Evolutionary conservation across 2,797 vertebrate genomes (phyloP), one percentile per base, ranked within the genome.

Genomic region (Arnoldichthys spilopterus): DNA sequence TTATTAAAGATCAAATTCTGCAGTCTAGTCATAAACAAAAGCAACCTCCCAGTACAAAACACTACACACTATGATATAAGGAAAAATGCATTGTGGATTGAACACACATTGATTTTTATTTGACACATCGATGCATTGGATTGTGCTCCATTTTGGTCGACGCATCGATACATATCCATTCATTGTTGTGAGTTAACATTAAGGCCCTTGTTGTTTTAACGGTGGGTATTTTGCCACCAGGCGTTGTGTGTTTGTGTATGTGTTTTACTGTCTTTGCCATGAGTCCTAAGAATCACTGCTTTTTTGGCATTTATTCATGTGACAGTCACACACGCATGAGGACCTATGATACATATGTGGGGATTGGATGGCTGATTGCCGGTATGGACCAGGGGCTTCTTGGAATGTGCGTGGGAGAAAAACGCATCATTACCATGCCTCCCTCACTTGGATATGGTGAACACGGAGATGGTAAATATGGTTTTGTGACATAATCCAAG

Each of bases 361-460:
- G 97, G 40, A 99, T 99, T n/a, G 98, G 98, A 6, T 99, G 98
- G 98, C 93, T 99, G 85, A 99, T 99, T 53, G 94, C 98, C 0
- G 98, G 98, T 3, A 98, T 99, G 98, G 98, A 99, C 83, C 96
- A 96, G 86, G 97, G 98, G 6, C 96, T 99, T 82, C 82, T 99
- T 91, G 98, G 96, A 67, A 99, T 99, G 97, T 99, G 97, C 0
- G 92, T 99, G 0, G 97, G 97, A 77, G 98, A 99, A 88, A 96
- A 93, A 76, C 96, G 98, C 28, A 92, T 96, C 79, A 93, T 99
- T 89, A 98, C 96, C 2, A 92, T 99, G 59, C 98, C 98, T 0
- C 98, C 98, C 0, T 96, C 95, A 28, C 94, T 99, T 78, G 98
- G 96, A 2, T 99, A 99, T 32, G 97, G 97, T 79, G 97, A 98